Evolutionary conservation across 2,888 invertebrate genomes (phyloP).

Genomic region (Heterodera filipjevi): DNA sequence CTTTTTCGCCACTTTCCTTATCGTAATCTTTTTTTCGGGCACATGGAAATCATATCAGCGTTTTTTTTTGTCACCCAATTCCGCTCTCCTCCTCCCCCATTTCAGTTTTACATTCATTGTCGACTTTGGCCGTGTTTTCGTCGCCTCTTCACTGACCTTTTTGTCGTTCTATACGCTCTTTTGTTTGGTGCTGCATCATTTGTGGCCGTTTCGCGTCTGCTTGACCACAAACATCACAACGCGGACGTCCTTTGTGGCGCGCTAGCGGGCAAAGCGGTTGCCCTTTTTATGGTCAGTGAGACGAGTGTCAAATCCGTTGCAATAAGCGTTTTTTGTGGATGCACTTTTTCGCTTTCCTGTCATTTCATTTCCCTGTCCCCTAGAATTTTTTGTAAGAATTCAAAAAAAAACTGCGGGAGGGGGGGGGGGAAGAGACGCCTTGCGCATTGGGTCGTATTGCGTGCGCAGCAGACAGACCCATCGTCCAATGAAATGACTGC

Average conservation of each 20-base stretch:
- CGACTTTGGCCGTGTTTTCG: slow-evolving; percentile 9
- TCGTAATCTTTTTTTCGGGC: slow-evolving; percentile 25
- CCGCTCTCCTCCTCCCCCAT: not conserved
- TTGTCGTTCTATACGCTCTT: slow-evolving; percentile 72
- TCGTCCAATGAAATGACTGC: not conserved
- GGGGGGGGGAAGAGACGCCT: too few species aligned
- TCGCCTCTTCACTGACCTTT: slow-evolving; percentile 55
- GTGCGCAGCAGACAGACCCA: too few species aligned
- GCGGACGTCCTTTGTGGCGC: slow-evolving; percentile 85
- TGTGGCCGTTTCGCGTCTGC: slow-evolving; percentile 39
- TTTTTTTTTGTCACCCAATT: too few species aligned
- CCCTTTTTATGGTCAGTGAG: slow-evolving; percentile 4
- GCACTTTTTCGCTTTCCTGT: too few species aligned
- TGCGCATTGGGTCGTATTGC: too few species aligned
- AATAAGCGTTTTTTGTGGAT: too few species aligned
- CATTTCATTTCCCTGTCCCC: too few species aligned
- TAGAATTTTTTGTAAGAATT: too few species aligned
- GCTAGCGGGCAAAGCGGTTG: slow-evolving; percentile 65
- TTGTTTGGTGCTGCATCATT: slow-evolving; percentile 72
- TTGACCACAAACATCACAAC: slow-evolving; percentile 83
- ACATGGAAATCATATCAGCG: not conserved
- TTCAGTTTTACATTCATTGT: slow-evolving; percentile 33
- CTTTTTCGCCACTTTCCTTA: slow-evolving; percentile 44
- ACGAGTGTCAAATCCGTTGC: not conserved
- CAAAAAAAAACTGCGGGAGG: too few species aligned